Evolutionary conservation across 2,113 vertebrate species (phyloP), one percentile per base, ranked within the genome.

Genomic region (Spea bombifrons): DNA sequence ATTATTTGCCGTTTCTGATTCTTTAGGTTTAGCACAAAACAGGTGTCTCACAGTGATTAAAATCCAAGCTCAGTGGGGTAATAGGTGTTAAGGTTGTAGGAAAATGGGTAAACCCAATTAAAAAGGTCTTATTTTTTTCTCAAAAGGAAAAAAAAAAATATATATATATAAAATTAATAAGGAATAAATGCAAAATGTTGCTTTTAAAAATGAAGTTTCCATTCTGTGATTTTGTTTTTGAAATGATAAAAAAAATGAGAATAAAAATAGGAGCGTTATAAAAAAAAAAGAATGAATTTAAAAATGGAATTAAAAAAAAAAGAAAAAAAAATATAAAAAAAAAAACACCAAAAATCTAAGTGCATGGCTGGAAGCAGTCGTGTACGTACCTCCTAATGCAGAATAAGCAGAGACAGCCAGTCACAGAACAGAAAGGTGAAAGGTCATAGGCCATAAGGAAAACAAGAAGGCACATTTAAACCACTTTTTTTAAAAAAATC

Each of bases 341-440:
- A 86, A 84, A 80, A 86, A 86, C 78, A 87, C 87, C 86, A 76
- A 81, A 30, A 30, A 30, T 30, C 30, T 69, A 85, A 85, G 83
- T 81, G 83, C 78, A 75, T 82, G 86, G 83, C 83, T 87, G 88
- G 83, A 86, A 86, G 88, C 90, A 88, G 86, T 90, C 84, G 84
- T 89, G 91, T 94, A 95, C 93, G 85, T 94, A 95, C 94, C 95
- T 96, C 94, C 95, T 95, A 92, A 90, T 75, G 93, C 90, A 95
- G 93, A 90, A 91, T 93, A 94, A 93, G 93, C 87, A 93, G 93
- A 93, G 90, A 94, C 91, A 94, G 94, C 93, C 94, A 92, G 86
- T 91, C 94, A 95, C 92, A 95, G 93, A 94, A 94, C 92, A 95
- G 92, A 95, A 93, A 94, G 92, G 91, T 92, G 93, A 92, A 87